phyloP scores from a whole-genome alignment of 2,888 invertebrate species.

The Anorthoa munda region DNA sequence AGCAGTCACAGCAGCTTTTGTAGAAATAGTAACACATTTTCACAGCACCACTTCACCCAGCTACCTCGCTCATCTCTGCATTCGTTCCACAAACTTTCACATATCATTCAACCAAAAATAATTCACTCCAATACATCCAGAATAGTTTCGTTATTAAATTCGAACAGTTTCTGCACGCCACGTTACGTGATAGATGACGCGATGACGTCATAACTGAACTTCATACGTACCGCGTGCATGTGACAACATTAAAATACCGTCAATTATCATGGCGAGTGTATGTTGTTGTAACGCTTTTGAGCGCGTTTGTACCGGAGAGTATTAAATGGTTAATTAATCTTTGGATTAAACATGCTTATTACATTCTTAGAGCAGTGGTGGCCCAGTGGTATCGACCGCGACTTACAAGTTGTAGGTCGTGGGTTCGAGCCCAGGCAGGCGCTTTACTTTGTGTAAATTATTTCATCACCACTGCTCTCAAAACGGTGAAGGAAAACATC shows the following conservation, averaged over 20 bases:
- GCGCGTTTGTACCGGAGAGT: not conserved
- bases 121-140: slow-evolving; percentile 25
- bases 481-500: too few species aligned
- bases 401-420: too few species aligned
- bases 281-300: slow-evolving; percentile 40
- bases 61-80: not conserved
- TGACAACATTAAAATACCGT: slow-evolving; percentile 61
- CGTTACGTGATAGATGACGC: slow-evolving; percentile 57
- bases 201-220: slow-evolving; percentile 57
- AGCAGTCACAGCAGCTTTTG: not conserved
- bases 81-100: not conserved
- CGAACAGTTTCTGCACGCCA: slow-evolving; percentile 31
- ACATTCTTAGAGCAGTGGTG: too few species aligned
- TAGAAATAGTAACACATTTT: not conserved
- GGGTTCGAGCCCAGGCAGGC: too few species aligned
- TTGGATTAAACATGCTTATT: too few species aligned
- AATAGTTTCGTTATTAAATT: slow-evolving; percentile 62
- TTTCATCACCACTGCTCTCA: too few species aligned
- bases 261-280: slow-evolving; percentile 48
- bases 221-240: slow-evolving; percentile 44
- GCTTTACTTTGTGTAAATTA: too few species aligned
- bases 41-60: not conserved
- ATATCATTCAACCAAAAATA: slow-evolving; percentile 48
- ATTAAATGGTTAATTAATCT: not conserved
- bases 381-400: too few species aligned